Percentiles rank a stretch among this genome's conserved stretches.
phyloP scores from a whole-genome alignment of 1,140 invertebrate genomes.

The Apis florea region DNA sequence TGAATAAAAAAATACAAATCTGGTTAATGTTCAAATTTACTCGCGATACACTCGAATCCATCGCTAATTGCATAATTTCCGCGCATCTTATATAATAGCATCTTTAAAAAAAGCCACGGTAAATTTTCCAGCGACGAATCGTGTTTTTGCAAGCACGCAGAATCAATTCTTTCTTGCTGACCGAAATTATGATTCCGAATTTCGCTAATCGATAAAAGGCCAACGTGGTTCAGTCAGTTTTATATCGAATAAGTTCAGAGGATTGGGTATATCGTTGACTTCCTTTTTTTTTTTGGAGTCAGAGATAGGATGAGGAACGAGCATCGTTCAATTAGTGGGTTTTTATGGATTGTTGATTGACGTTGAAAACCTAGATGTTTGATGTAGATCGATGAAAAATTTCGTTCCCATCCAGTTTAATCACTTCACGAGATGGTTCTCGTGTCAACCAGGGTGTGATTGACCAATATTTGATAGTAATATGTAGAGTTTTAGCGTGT shows the following conservation, averaged over 20 bases:
- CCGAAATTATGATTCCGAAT: conserved; percentile 31
- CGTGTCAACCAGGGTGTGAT: not conserved
- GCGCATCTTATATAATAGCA: conserved; percentile 58
- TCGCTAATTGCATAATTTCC: too few species aligned
- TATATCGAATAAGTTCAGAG: not conserved
- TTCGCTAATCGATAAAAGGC: conserved; percentile 8
- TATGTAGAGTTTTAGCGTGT: not conserved
- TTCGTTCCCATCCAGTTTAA: not conserved
- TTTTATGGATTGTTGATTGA: conserved; percentile 4
- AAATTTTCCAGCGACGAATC: conserved; percentile 69
- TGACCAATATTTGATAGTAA: conserved; percentile 1
- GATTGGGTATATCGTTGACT: not conserved
- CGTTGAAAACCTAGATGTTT: not conserved
- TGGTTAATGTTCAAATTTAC: too few species aligned
- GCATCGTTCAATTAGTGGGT: conserved; percentile 1
- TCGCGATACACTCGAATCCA: too few species aligned
- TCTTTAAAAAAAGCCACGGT: conserved; percentile 61
- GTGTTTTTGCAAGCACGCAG: conserved; percentile 66
- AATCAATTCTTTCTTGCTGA: conserved; percentile 32
- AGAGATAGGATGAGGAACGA: not conserved
- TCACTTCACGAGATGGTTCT: not conserved
- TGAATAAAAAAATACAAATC: too few species aligned
- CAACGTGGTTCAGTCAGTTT: not conserved
- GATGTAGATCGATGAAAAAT: conserved; percentile 13
- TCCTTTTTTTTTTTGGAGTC: not conserved